phyloP scores from a whole-genome alignment of 2,797 vertebrate species.

The Anguilla pacifica region DNA sequence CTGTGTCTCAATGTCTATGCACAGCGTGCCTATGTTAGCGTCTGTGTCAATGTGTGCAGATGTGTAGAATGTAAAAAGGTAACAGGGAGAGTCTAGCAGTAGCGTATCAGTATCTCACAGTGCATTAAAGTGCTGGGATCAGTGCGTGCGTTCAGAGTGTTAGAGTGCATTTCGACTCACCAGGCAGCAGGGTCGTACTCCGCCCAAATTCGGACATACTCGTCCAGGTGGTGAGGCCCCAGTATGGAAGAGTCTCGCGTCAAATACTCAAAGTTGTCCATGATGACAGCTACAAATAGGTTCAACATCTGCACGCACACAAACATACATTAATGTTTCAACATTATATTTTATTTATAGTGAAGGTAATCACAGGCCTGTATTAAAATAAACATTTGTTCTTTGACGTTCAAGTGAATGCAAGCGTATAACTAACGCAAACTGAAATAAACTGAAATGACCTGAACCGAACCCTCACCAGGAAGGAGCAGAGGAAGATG shows the following conservation, averaged over 20 bases:
- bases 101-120: not conserved
- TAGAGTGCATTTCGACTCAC: conserved; percentile 70
- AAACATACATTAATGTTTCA: conserved; percentile 27
- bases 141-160: conserved; percentile 30
- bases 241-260: conserved; percentile 93
- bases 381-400: not conserved
- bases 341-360: not conserved
- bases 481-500: conserved; percentile 96
- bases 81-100: not conserved
- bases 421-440: too few species aligned
- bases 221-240: conserved; percentile 94
- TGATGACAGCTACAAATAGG: conserved; percentile 94
- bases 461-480: conserved; percentile 73
- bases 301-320: conserved; percentile 84
- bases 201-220: conserved; percentile 96
- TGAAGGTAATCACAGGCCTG: not conserved
- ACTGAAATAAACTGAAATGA: not conserved
- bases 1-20: not conserved
- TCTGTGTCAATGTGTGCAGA: not conserved
- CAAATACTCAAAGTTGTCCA: conserved; percentile 98
- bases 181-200: conserved; percentile 94
- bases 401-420: too few species aligned
- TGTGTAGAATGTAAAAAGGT: conserved; percentile 7
- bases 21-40: too few species aligned
- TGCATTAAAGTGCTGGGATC: conserved; percentile 14